These are phyloP conservation scores for Ascaphus truei DNA, from an alignment of 2,113 vertebrate genomes.

Conservation along the genomic window DNA sequence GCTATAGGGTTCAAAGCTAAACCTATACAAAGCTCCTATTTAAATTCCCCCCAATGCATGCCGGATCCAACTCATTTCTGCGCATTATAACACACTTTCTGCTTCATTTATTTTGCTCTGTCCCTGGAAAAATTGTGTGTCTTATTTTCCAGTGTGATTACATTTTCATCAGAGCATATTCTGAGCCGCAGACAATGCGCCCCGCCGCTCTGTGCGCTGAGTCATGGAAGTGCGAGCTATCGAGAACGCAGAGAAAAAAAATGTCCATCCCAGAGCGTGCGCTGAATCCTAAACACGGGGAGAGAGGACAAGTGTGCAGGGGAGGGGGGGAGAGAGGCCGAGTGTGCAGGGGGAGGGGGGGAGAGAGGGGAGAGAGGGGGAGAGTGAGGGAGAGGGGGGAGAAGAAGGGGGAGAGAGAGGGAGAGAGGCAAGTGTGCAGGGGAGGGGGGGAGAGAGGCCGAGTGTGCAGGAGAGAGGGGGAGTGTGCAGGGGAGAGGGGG, in stretches of 20 bases:
- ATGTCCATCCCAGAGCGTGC: slow-evolving; percentile 18
- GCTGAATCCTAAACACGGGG: slow-evolving; percentile 10
- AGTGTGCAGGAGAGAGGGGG: not conserved
- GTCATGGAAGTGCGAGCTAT: slow-evolving; percentile 33
- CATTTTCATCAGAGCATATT: slow-evolving; percentile 38
- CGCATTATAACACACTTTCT: slow-evolving; percentile 37
- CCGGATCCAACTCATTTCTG: slow-evolving; percentile 28
- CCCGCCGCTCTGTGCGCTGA: slow-evolving; percentile 19
- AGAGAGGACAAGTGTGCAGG: too few species aligned
- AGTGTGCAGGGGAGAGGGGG: too few species aligned
- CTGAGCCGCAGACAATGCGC: slow-evolving; percentile 34
- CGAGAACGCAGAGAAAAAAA: not conserved
- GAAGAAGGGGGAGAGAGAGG: not conserved
- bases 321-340: not conserved
- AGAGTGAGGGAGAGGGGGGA: not conserved
- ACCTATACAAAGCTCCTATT: slow-evolving; percentile 14
- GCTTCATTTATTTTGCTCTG: slow-evolving; percentile 38
- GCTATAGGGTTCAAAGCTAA: slow-evolving; percentile 17
- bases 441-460: not conserved
- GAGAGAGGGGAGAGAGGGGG: not conserved
- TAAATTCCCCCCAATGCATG: slow-evolving; percentile 16
- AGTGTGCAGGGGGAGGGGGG: not conserved
- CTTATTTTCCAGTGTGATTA: slow-evolving; percentile 39
- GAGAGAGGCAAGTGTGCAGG: not conserved
- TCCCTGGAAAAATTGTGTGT: slow-evolving; percentile 38